Conservation (phyloP, 2,113 vertebrate species). For the Empidonax alnorum region DNA sequence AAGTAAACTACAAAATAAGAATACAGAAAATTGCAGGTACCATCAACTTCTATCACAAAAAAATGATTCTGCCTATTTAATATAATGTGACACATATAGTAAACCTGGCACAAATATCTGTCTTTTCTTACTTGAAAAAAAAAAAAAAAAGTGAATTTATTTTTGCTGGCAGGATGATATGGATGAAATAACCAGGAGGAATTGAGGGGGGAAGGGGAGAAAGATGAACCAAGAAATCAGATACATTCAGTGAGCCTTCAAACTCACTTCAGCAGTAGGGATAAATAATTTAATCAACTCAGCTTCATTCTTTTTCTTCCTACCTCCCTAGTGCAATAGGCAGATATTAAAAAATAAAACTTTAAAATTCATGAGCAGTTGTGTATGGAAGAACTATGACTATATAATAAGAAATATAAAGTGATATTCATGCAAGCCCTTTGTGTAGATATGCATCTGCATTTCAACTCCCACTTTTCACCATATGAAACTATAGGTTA, state of each 20-base stretch:
- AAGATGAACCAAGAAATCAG: slow-evolving; percentile 70
- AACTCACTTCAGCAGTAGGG: slow-evolving; percentile 74
- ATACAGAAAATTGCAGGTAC: slow-evolving; percentile 7
- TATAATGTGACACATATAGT: slow-evolving; percentile 68
- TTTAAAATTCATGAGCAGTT: slow-evolving; percentile 75
- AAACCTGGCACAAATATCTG: slow-evolving; percentile 70
- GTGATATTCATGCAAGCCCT: neutral
- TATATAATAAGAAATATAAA: slow-evolving; percentile 52
- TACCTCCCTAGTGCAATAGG: slow-evolving; percentile 66
- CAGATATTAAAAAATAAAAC: slow-evolving; percentile 79
- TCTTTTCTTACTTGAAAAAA: slow-evolving; percentile 70
- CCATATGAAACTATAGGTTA: neutral
- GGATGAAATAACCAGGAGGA: slow-evolving; percentile 76
- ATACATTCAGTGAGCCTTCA: slow-evolving; percentile 81
- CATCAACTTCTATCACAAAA: slow-evolving; percentile 44
- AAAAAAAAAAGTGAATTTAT: slow-evolving; percentile 68
- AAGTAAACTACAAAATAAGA: neutral
- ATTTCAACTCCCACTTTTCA: slow-evolving; percentile 26
- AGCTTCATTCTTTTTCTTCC: slow-evolving; percentile 70
- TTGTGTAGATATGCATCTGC: neutral
- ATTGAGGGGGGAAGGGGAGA: slow-evolving; percentile 61
- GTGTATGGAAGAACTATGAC: slow-evolving; percentile 44
- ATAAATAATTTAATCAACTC: slow-evolving; percentile 82
- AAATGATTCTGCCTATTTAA: slow-evolving; percentile 43
- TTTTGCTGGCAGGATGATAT: slow-evolving; percentile 76